Evolutionary conservation across 1,140 invertebrate species (phyloP), one percentile per base, ranked within the genome.

Genomic region (Drosophila novamexicana): DNA sequence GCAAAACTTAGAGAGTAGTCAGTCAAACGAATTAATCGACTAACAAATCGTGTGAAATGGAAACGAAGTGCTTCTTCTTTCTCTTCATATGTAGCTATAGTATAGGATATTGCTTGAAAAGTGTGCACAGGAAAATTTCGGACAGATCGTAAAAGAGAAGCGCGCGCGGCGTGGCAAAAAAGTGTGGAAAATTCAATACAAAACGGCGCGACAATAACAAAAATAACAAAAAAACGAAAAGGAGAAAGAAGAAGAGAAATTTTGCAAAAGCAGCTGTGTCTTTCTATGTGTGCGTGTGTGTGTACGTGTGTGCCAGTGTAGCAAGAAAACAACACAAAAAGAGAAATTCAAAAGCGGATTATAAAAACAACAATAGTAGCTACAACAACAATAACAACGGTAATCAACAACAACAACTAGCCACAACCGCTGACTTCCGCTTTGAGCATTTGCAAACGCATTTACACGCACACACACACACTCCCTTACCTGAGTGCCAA

Each of bases 131-230:
- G 57, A 86, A 89, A 86, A 77, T 86, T 61, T 69, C 64, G 69
- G 53, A 70, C 49, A 67, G 77, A 79, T 88, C 65, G 49, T 76
- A 70, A 77, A 75, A 73, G 62, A 32, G 12, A 16, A 22, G 57
- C 54, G 45, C 37, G 44, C 50, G 67, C 59, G 57, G 44, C 50
- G 62, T 67, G 61, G 58, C 37, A 73, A 45, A 50, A 12, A 36
- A 53, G 54, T 79, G 32, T 76, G 66, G 80, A 89, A 88, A 88
- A 88, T 89, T 88, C 83, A 88, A 88, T 89, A 89, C 58, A 78
- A 88, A 89, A 77, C 65, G 69, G 62, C 81, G 82, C 69, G 84
- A 78, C 80, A 65, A 68, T 72, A 81, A 81, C 73, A 65, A 75
- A 71, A 75, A 71, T 65, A 36, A 65, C n/a, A n/a, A 61, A 69